Evolutionary conservation across 64 coral and sea anemone species (phyloP), one percentile per base, ranked within the genome.

Genomic region (Astreopora myriophthalma): DNA sequence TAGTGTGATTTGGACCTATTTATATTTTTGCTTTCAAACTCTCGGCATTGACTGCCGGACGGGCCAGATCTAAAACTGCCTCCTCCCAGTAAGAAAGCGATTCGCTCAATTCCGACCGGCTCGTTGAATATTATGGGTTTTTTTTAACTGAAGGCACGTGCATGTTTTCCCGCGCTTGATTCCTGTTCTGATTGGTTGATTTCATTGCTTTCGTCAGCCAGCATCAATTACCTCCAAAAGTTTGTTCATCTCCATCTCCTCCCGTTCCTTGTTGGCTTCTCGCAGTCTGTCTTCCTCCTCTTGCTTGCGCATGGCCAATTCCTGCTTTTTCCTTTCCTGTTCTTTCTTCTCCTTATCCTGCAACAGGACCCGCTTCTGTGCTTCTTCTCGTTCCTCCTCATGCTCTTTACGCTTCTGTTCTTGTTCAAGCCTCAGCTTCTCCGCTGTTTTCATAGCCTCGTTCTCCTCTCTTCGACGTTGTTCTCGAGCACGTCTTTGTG

Each of bases 311-410:
- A 65, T 83, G 6, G 29, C 31, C 22, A 64, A 5, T 39, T 83
- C 79, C 2, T 33, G 52, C 23, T 83, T 83, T 19, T 29, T 17
- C 22, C 34, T 65, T 13, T 83, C 79, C 33, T 64, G 32, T 12
- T 83, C 79, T 25, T 61, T 83, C 23, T 83, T 83, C 79, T 83
- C 79, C 11, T 83, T 60, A 25, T 65, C 79, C 25, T 83, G 55
- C 9, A 64, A 33, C 22, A 83, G 19, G 0, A 83, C 55, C 6
- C 51, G 30, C 23, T 60, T 83, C 19, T 83, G 38, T 12, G 79
- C 30, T 83, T 83, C 79, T 23, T 83, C 79, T n/a, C 79, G 31
- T 13, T 83, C 79, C 34, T 64, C 19, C 38, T 83, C 57, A 7
- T 22, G 79, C n/a, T 83, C 79, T 27, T 83, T 83, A 13, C 79